Percentiles rank a stretch among this genome's conserved stretches.
Evolutionary conservation across 2,888 invertebrate species (phyloP).

Genomic region (Bhutanitis thaidina): DNA sequence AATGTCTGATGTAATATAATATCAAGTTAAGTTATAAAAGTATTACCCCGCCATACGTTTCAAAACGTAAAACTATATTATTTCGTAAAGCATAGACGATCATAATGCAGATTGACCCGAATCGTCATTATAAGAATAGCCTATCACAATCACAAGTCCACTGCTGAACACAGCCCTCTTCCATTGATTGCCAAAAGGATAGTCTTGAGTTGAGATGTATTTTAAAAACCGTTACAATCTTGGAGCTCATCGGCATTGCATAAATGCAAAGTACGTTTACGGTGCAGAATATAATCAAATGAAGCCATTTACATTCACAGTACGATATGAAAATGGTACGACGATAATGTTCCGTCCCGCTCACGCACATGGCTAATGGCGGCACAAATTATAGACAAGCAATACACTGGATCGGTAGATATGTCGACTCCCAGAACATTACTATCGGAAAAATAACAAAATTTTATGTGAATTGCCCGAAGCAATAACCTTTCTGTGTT

Average conservation of each 20-base stretch:
- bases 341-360: conserved; percentile 44
- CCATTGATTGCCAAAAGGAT: too few species aligned
- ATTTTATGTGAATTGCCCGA: conserved; percentile 55
- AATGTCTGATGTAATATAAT: too few species aligned
- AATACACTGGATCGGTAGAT: conserved; percentile 51
- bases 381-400: conserved; percentile 67
- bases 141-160: too few species aligned
- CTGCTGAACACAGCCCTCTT: too few species aligned
- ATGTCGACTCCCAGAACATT: conserved; percentile 47
- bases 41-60: too few species aligned
- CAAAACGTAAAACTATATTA: too few species aligned
- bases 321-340: conserved; percentile 48
- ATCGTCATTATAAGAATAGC: too few species aligned
- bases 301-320: conserved; percentile 75
- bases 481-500: conserved; percentile 36
- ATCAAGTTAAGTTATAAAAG: too few species aligned
- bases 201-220: too few species aligned
- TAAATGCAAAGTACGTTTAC: conserved; percentile 68
- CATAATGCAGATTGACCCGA: too few species aligned
- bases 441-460: conserved; percentile 65
- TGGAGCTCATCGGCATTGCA: conserved; percentile 57
- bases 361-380: conserved; percentile 64
- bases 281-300: conserved; percentile 69
- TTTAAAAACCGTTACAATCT: conserved; percentile 40
- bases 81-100: too few species aligned